Evolutionary conservation across 2,113 vertebrate genomes (phyloP).

Genomic region (Macroglossus sobrinus): DNA sequence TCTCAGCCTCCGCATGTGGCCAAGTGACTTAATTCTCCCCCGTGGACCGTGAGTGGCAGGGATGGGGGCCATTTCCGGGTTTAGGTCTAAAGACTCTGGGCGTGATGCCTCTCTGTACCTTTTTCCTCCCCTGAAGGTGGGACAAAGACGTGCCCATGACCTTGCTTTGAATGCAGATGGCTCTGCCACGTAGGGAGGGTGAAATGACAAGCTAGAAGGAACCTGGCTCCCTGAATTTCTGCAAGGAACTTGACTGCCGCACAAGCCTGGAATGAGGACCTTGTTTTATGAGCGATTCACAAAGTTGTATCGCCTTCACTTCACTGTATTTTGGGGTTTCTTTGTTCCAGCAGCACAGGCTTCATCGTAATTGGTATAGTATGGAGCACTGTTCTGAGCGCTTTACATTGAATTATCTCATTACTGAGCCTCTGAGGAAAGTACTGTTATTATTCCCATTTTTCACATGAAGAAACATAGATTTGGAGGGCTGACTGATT

Average conservation of each 20-base stretch:
- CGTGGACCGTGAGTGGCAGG: neutral
- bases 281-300: too few species aligned
- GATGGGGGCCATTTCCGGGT: neutral
- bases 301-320: neutral
- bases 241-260: neutral
- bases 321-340: neutral
- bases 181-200: fast-evolving
- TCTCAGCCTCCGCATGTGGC: neutral
- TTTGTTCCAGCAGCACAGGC: neutral
- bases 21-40: neutral
- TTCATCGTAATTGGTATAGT: neutral
- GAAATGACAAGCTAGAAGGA: neutral
- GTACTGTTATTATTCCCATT: neutral
- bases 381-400: neutral
- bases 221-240: neutral
- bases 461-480: neutral
- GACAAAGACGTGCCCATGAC: neutral
- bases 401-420: neutral
- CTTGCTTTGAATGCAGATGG: neutral
- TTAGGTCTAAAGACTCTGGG: neutral
- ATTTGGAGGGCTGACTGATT: neutral
- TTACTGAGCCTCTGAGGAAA: neutral
- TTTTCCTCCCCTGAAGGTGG: too few species aligned
- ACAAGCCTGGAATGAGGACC: too few species aligned
- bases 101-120: neutral